phyloP scores from a whole-genome alignment of 1,140 invertebrate species.

The Caenorhabditis tropicalis region DNA sequence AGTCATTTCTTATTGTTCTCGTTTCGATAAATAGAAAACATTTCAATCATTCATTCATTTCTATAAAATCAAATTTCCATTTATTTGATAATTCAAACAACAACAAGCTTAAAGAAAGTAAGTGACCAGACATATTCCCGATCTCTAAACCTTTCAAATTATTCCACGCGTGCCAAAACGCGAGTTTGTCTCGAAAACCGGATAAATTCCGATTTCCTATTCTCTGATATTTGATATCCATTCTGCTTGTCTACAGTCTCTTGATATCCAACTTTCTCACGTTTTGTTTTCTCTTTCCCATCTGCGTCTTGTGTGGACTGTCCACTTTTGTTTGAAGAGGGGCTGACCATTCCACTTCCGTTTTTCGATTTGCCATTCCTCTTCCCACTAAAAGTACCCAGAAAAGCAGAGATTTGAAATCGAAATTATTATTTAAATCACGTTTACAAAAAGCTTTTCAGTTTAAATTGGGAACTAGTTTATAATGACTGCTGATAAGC shows the following conservation, averaged over 20 bases:
- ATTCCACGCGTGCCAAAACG: too few species aligned
- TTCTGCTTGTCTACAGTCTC: neutral
- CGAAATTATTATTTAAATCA: too few species aligned
- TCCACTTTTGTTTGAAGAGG: slow-evolving; percentile 22
- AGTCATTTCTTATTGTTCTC: too few species aligned
- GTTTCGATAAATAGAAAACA: too few species aligned
- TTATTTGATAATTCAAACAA: too few species aligned
- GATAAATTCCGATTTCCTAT: neutral
- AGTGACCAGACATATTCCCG: too few species aligned
- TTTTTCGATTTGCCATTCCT: neutral
- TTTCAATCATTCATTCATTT: too few species aligned
- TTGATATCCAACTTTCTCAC: neutral
- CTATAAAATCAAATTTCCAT: too few species aligned
- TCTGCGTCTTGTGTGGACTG: neutral
- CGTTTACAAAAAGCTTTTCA: neutral
- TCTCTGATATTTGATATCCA: slow-evolving; percentile 30
- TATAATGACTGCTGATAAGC: neutral
- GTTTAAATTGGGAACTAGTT: neutral
- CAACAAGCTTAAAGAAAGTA: too few species aligned
- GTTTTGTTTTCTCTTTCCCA: neutral
- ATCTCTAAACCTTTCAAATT: too few species aligned
- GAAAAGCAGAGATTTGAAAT: too few species aligned
- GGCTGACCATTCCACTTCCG: neutral
- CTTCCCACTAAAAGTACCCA: too few species aligned
- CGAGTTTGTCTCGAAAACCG: slow-evolving; percentile 18